Conservation (phyloP, 2,797 vertebrate species). For the Chaetophractus vellerosus region DNA sequence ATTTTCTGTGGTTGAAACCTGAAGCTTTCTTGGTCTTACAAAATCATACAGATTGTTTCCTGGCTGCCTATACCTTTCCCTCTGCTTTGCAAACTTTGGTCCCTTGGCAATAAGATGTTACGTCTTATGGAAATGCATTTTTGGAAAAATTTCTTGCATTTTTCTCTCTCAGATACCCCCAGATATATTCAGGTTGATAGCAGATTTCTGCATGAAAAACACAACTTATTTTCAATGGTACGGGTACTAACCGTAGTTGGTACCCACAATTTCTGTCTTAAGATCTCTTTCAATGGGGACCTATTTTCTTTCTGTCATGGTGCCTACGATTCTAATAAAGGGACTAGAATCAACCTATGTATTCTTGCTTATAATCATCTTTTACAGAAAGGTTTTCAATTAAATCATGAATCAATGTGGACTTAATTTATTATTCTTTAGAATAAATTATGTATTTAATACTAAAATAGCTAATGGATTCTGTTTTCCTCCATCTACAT, state of each 20-base stretch:
- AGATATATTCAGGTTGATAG: not conserved
- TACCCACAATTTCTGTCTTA: not conserved
- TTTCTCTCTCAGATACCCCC: not conserved
- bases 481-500: not conserved
- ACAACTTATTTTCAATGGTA: not conserved
- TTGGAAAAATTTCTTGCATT: not conserved
- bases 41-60: not conserved
- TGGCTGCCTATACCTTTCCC: not conserved
- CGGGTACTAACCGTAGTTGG: not conserved
- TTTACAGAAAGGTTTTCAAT: not conserved
- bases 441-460: not conserved
- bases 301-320: not conserved
- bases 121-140: not conserved
- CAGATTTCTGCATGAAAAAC: not conserved
- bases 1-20: not conserved
- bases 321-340: not conserved
- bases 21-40: constrained; percentile 8
- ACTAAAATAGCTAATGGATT: not conserved
- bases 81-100: not conserved
- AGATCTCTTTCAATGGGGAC: not conserved
- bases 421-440: not conserved
- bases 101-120: not conserved
- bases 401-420: not conserved
- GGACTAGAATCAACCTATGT: not conserved
- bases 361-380: not conserved